Evolutionary conservation across 2,113 vertebrate species (phyloP), one percentile per base, ranked within the genome.

Genomic region (Sorex fumeus): DNA sequence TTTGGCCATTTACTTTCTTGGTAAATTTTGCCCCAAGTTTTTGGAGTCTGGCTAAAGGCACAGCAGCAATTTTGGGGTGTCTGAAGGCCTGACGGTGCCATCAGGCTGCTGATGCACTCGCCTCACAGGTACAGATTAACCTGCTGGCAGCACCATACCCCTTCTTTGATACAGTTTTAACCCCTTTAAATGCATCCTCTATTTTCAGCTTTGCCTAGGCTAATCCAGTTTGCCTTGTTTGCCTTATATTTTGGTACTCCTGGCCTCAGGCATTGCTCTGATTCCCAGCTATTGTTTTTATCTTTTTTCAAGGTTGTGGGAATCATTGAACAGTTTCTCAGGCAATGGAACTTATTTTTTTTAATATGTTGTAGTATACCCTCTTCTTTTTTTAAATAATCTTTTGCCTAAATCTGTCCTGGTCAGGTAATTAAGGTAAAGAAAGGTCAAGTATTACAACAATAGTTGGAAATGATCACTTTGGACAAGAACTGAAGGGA

Each of bases 321-420:
- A 87, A 78, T 66, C 87, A 2, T 30, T 28, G 83, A 90, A 66
- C 36, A 77, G 74, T 91, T 89, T 95, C 74, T 88, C 60, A 36
- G 93, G 93, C 72, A 81, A 28, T 30, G 18, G n/a, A 72, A 32
- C 53, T 76, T 84, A 79, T 93, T 86, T 94, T 85, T 93, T 16
- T 53, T 53, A 13, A 83, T 83, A 83, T 25, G n/a, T 64, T 27
- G 50, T 64, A 11, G 34, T 40, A 53, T 67, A 27, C 27, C 79
- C 21, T 3, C 79, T 84, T 80, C 45, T 62, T 30, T 67, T 87
- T 92, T 84, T 60, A 72, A 93, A 86, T 30, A 91, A 32, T 34
- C 53, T 34, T 36, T 47, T 19, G 16, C 53, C 69, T 47, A 53
- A 25, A 89, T 90, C 47, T 66, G 23, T n/a, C 77, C 40, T 34